phyloP scores from a whole-genome alignment of 2,797 vertebrate species.

The Chiloscyllium punctatum region DNA sequence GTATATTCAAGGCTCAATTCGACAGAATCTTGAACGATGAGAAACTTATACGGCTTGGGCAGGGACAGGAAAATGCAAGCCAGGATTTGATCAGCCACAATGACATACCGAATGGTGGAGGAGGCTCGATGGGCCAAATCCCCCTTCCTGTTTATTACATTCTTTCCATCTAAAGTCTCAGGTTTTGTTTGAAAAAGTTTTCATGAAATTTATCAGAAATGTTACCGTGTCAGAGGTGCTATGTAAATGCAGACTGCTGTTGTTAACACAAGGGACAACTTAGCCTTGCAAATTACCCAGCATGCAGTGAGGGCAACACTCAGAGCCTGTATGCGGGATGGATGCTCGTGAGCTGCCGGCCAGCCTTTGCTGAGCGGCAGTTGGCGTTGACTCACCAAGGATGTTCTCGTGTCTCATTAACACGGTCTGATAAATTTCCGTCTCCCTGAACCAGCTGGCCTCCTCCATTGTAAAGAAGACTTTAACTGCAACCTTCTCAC shows the following conservation, averaged over 20 bases:
- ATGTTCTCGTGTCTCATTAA: constrained; percentile 98
- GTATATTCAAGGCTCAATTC: neutral
- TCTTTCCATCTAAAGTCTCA: neutral
- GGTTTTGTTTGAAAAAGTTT: neutral
- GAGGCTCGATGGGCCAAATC: neutral
- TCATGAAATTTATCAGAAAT: neutral
- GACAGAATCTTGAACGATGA: neutral
- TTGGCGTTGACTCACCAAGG: constrained; percentile 63
- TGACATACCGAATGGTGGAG: neutral
- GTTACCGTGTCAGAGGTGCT: neutral
- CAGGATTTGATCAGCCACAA: neutral
- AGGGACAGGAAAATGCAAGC: too few species aligned
- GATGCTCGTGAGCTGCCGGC: too few species aligned
- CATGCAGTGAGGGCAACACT: neutral
- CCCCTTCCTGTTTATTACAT: neutral
- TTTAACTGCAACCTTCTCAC: constrained; percentile 89
- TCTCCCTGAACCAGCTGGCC: constrained; percentile 97
- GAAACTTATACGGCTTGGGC: too few species aligned
- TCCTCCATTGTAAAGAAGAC: constrained; percentile 96
- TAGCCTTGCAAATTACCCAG: neutral
- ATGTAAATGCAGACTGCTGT: neutral
- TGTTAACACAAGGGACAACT: neutral
- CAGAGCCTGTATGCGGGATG: neutral
- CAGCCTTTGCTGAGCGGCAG: neutral
- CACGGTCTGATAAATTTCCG: constrained; percentile 96